Conservation (phyloP, 2,113 vertebrate species). For the Thymallus thymallus region DNA sequence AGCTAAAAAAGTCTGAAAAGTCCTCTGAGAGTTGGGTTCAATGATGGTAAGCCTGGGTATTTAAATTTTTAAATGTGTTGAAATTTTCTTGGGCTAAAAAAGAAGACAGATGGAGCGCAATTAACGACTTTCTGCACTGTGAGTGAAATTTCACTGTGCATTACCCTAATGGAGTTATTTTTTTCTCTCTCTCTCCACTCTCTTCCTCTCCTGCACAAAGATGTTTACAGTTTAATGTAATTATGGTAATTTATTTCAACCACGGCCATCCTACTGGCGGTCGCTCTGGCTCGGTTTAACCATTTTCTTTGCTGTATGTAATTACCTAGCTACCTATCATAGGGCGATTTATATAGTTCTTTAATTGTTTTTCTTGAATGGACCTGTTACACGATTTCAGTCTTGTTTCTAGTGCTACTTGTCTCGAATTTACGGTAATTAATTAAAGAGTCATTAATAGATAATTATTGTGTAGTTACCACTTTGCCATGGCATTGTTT, state of each 20-base stretch:
- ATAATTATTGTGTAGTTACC: too few species aligned
- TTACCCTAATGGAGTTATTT: conserved; percentile 76
- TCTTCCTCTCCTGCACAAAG: conserved; percentile 58
- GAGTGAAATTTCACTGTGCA: conserved; percentile 74
- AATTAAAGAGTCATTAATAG: too few species aligned
- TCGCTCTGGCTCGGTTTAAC: conserved; percentile 48
- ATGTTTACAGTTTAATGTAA: conserved; percentile 74
- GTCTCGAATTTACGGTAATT: too few species aligned
- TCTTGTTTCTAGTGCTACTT: too few species aligned
- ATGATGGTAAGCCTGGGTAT: conserved; percentile 55
- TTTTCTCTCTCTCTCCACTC: conserved; percentile 18
- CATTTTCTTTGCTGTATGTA: conserved; percentile 53
- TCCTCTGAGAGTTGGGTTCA: conserved; percentile 53
- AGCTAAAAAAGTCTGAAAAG: conserved; percentile 58
- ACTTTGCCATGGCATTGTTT: too few species aligned
- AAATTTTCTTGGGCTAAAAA: conserved; percentile 67
- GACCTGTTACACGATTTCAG: too few species aligned
- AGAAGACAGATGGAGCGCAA: conserved; percentile 80
- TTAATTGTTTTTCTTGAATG: too few species aligned
- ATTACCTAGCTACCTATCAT: conserved; percentile 43
- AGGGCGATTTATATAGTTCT: too few species aligned
- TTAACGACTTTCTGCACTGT: conserved; percentile 72
- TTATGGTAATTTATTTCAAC: conserved; percentile 75
- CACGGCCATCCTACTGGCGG: conserved; percentile 52
- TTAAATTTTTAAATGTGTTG: conserved; percentile 74